Evolutionary conservation across 2,113 vertebrate genomes (phyloP), one percentile per base, ranked within the genome.

Genomic region (Pyrgilauda ruficollis): DNA sequence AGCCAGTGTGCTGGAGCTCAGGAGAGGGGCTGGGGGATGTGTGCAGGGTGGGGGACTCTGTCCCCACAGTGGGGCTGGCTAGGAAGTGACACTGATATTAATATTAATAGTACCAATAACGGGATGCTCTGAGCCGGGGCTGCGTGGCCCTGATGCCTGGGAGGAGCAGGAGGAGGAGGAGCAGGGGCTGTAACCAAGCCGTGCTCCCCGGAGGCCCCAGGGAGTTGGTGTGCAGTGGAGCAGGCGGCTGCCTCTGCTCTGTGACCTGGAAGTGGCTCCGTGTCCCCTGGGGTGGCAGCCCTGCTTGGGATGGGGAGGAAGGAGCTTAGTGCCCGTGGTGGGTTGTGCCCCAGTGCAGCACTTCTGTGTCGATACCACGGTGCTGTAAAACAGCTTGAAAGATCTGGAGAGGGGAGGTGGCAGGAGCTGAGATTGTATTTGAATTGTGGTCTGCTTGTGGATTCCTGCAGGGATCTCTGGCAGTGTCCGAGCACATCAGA

Each of bases 401-500:
- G 30, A 4, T 21, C 31, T 5, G 23, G 64, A 59, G 30, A 68
- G 14, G 33, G 35, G 47, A 41, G n/a, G 39, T 63, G 70, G 22
- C 37, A 10, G 5, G 17, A 73, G 21, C 30, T 47, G 15, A 52
- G 7, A 3, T 61, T 68, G 61, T 31, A 1, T 73, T 76, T 67
- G 26, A n/a, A 15, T 13, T 6, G 11, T 37, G 18, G 15, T 6
- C 43, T 50, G 41, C 9, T 11, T 23, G 27, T 24, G 26, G 37
- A 23, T 66, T 19, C 4, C 2, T n/a, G 5, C n/a, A 2, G 15
- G 53, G 68, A 23, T 41, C 50, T 55, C 41, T 18, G 52, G 41
- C 30, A 2, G 50, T 2, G 27, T 15, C 33, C 0, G 0, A 37
- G 53, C 44, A 4, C 1, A 0, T 4, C 0, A 0, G 49, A 3